Conservation (phyloP, 23 tunicate species). For the Ciona savignyi region DNA sequence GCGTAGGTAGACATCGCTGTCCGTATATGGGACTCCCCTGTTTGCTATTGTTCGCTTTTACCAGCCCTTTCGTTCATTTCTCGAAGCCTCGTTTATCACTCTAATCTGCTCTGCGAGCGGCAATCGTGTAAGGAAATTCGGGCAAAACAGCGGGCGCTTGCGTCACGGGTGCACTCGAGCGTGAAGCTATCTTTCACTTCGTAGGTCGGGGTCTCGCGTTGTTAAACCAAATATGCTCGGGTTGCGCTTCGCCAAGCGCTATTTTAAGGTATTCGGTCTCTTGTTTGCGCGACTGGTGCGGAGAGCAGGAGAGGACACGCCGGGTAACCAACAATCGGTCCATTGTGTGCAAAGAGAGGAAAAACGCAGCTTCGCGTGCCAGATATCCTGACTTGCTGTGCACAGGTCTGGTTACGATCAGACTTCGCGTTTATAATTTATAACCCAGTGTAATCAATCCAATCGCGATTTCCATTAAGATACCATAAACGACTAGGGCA, state of each 20-base stretch:
- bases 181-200: not conserved
- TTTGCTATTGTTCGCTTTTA: not conserved
- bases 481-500: not conserved
- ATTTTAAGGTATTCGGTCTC: conserved; percentile 1
- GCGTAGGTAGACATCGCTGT: not conserved
- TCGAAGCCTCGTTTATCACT: not conserved
- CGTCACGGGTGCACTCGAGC: not conserved
- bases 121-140: not conserved
- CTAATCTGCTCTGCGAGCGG: not conserved
- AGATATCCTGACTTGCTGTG: no score
- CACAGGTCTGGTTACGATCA: no score
- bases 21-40: not conserved
- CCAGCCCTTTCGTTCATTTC: not conserved
- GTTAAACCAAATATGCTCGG: not conserved
- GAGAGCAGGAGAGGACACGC: not conserved
- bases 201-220: not conserved
- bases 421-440: no score
- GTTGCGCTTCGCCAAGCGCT: not conserved
- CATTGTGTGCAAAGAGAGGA: not conserved
- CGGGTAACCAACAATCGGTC: not conserved
- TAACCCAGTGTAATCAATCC: not conserved
- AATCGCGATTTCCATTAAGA: not conserved
- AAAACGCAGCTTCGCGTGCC: not conserved
- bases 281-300: not conserved
- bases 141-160: not conserved